These are phyloP conservation scores for Allygus modestus DNA, from an alignment of 2,888 invertebrate genomes.

Conservation along the genomic window DNA sequence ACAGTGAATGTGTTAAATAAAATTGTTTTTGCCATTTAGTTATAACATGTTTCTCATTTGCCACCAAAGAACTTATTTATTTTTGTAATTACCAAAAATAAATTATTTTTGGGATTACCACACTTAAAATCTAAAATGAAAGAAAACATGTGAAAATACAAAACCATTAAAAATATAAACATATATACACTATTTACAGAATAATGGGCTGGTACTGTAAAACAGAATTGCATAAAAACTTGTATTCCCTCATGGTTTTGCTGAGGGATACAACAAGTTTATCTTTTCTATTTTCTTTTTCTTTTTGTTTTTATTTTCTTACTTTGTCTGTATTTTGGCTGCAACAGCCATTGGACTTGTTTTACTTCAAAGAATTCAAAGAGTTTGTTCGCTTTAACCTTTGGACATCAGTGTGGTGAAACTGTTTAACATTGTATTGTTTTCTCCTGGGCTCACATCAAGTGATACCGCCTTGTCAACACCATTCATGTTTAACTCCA, in stretches of 20 bases:
- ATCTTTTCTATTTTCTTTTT: too few species aligned
- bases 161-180: background rate
- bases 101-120: too few species aligned
- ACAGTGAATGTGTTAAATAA: too few species aligned
- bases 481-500: background rate
- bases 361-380: background rate
- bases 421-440: background rate
- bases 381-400: background rate
- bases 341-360: background rate
- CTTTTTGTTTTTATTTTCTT: background rate
- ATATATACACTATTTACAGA: conserved; percentile 13
- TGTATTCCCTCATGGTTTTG: too few species aligned
- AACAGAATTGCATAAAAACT: background rate
- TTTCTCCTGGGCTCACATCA: background rate
- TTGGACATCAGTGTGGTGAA: background rate
- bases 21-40: too few species aligned
- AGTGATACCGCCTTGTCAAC: background rate
- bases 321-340: background rate
- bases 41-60: too few species aligned
- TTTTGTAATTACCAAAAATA: too few species aligned
- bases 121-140: too few species aligned
- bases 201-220: background rate
- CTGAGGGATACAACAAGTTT: background rate
- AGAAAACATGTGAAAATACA: background rate
- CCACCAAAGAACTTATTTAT: too few species aligned